Percentiles rank a stretch among this genome's conserved stretches.
These are phyloP conservation scores for Pantherophis alleghaniensis DNA, from an alignment of 2,797 vertebrate species.

Conservation along the genomic window DNA sequence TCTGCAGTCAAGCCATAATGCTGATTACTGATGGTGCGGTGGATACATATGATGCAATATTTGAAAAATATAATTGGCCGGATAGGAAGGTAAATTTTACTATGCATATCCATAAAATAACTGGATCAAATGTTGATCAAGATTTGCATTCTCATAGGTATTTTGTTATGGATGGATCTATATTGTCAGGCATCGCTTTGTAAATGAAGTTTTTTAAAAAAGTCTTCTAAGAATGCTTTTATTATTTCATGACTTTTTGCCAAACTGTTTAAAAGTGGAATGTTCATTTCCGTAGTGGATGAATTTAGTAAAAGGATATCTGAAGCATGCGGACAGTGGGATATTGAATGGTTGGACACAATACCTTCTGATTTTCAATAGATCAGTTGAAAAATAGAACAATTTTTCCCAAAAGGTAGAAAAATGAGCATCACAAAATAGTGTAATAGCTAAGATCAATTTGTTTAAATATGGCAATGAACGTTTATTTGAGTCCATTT, in stretches of 20 bases:
- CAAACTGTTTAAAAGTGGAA: constrained; percentile 2
- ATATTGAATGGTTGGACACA: background rate
- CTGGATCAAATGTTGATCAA: background rate
- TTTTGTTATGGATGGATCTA: background rate
- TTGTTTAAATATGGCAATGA: background rate
- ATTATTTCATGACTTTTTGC: constrained; percentile 14
- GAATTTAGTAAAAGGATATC: background rate
- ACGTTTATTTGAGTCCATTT: background rate
- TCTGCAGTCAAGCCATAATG: constrained; percentile 98
- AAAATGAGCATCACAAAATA: background rate
- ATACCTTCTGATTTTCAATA: background rate
- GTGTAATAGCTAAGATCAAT: background rate
- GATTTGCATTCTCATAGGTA: background rate
- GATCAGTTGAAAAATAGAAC: background rate
- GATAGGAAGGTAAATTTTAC: constrained; percentile 87
- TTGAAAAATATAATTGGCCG: constrained; percentile 96
- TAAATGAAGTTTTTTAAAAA: background rate
- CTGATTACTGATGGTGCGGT: constrained; percentile 95
- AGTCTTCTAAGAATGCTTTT: constrained; percentile 12
- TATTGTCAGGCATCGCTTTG: background rate
- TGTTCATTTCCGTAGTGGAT: fast-evolving
- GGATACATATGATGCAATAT: constrained; percentile 93
- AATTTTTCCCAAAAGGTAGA: background rate
- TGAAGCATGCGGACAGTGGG: background rate
- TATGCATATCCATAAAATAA: background rate